Conservation (phyloP, 2,888 invertebrate genomes). For the Drosophila eohydei region DNA sequence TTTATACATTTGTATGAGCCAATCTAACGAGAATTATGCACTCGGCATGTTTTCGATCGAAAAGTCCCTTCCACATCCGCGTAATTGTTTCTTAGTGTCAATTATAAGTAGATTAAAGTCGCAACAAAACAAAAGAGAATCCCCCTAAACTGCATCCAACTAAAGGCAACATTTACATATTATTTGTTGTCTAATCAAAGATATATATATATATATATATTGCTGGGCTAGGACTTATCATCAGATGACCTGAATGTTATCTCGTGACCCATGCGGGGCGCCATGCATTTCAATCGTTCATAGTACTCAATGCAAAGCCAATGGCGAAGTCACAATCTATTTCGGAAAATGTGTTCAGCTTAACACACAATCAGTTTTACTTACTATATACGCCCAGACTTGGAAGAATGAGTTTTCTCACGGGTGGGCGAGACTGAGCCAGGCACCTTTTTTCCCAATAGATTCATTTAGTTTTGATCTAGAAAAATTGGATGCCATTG, state of each 20-base stretch:
- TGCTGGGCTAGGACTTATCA: constrained; percentile 8
- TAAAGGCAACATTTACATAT: constrained; percentile 4
- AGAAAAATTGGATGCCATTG: constrained; percentile 39
- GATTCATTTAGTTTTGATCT: constrained; percentile 7
- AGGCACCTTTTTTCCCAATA: constrained; percentile 11
- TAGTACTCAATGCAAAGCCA: neutral
- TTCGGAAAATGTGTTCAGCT: neutral
- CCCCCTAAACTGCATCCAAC: constrained; percentile 17
- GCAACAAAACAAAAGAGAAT: neutral
- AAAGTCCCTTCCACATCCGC: constrained; percentile 26
- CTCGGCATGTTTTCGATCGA: constrained; percentile 1
- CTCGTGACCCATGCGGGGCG: constrained; percentile 7
- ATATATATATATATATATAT: neutral
- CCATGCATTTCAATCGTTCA: constrained; percentile 11
- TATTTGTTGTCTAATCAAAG: constrained; percentile 9
- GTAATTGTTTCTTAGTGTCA: constrained; percentile 54
- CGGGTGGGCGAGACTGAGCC: constrained; percentile 21
- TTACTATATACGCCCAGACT: neutral
- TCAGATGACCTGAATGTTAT: neutral
- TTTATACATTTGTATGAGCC: constrained; percentile 28
- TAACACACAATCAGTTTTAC: constrained; percentile 5
- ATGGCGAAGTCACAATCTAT: constrained; percentile 7
- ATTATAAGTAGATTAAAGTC: constrained; percentile 50
- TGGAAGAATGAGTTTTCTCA: neutral
- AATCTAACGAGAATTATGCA: constrained; percentile 2